Evolutionary conservation across 2,888 invertebrate species (phyloP).

Genomic region (Cataglyphis rosenhaueri): DNA sequence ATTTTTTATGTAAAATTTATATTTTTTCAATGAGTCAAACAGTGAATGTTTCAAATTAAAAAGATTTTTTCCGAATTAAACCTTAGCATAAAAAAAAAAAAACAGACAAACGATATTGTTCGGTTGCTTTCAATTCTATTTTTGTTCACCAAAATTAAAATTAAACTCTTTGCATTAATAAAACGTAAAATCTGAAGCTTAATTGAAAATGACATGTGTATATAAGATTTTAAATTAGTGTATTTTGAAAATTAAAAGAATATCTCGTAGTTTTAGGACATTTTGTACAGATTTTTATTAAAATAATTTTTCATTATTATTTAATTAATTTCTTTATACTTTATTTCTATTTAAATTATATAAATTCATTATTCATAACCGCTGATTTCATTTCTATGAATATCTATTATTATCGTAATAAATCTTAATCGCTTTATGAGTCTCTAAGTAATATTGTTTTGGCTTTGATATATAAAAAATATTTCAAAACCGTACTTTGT

Average conservation of each 20-base stretch:
- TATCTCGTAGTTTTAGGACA: background rate
- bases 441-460: slow-evolving; percentile 12
- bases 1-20: background rate
- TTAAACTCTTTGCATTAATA: background rate
- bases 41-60: background rate
- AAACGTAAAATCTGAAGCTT: background rate
- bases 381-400: background rate
- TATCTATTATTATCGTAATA: background rate
- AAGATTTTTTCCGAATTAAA: background rate
- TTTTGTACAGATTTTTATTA: background rate
- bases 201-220: background rate
- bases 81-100: background rate
- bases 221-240: background rate
- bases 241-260: background rate
- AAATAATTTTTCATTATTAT: background rate
- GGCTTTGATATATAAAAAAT: background rate
- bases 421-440: background rate
- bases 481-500: slow-evolving; percentile 59
- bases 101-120: background rate
- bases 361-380: background rate
- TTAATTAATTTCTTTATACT: background rate
- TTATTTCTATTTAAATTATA: background rate
- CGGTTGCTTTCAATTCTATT: background rate
- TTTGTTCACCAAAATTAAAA: background rate
- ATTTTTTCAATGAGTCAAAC: background rate